A percentile compares a stretch with the other conserved stretches of the same genome.
Conservation (phyloP, 2,888 invertebrate genomes). For the Cosmorhoe ocellata region DNA sequence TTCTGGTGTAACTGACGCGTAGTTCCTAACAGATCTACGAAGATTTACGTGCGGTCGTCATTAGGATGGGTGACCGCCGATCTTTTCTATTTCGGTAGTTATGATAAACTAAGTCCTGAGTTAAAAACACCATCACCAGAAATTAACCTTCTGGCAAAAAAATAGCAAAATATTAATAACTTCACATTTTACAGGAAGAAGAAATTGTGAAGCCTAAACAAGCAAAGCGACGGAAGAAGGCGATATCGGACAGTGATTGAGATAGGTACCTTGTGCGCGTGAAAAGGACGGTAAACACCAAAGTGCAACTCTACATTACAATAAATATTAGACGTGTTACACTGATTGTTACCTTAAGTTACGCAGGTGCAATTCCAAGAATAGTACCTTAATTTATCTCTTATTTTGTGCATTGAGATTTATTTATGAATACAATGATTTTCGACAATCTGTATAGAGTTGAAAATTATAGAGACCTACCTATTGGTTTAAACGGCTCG, state of each 20-base stretch:
- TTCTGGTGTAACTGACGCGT: no score
- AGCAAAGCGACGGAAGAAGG: constrained; percentile 95
- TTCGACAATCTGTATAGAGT: constrained; percentile 23
- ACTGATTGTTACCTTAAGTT: constrained; percentile 62
- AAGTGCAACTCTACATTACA: constrained; percentile 80
- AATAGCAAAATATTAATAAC: not conserved
- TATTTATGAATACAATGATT: constrained; percentile 29
- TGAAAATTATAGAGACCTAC: constrained; percentile 20
- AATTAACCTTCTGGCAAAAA: no score
- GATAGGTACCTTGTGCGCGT: constrained; percentile 83
- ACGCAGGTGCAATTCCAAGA: constrained; percentile 68
- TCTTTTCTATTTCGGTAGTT: no score
- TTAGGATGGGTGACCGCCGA: no score
- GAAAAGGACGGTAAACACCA: constrained; percentile 73
- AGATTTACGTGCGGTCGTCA: no score
- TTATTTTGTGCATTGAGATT: constrained; percentile 49
- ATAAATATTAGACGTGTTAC: constrained; percentile 61
- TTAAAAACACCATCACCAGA: no score
- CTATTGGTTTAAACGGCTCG: constrained; percentile 25
- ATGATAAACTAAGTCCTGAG: no score
- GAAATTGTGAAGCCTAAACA: constrained; percentile 95
- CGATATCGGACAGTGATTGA: constrained; percentile 97
- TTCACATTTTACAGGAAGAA: constrained; percentile 86
- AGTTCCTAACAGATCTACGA: no score
- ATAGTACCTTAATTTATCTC: constrained; percentile 54